These are phyloP conservation scores for Nebria ingens DNA, from an alignment of 1,140 invertebrate genomes.

Conservation along the genomic window DNA sequence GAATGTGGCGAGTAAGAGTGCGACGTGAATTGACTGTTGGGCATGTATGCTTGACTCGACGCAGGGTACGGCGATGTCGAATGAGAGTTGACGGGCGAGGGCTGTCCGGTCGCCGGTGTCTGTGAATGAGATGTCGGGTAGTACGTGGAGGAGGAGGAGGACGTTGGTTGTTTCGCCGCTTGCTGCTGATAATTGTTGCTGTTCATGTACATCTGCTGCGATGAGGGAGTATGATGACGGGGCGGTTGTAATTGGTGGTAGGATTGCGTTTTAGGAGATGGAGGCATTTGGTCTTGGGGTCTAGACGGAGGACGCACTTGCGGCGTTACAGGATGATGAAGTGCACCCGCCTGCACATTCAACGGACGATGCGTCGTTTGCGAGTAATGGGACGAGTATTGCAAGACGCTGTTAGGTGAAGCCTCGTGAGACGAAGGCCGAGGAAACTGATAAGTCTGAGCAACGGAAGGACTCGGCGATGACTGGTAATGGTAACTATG, in stretches of 20 bases:
- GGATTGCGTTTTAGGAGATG: constrained; percentile 13
- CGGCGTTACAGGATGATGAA: constrained; percentile 13
- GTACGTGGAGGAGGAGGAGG: too few relatives aligned
- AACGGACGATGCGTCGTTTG: constrained; percentile 26
- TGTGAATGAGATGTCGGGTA: constrained; percentile 30
- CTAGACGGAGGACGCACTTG: constrained; percentile 19
- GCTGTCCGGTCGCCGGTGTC: constrained; percentile 12
- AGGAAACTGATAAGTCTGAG: constrained; percentile 22
- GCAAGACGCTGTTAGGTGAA: constrained; percentile 18
- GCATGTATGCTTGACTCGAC: constrained; percentile 29
- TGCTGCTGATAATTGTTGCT: constrained; percentile 33
- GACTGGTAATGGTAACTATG: constrained; percentile 16
- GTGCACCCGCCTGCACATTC: constrained; percentile 21
- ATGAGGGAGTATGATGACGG: constrained; percentile 28
- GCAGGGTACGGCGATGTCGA: constrained; percentile 20
- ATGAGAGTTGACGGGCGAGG: constrained; percentile 27
- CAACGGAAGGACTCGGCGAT: constrained; percentile 18
- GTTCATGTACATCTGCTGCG: constrained; percentile 18
- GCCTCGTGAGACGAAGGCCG: constrained; percentile 23
- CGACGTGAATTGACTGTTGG: constrained; percentile 25
- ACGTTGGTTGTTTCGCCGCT: constrained; percentile 24
- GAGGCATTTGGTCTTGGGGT: constrained; percentile 17
- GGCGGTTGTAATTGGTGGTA: constrained; percentile 19
- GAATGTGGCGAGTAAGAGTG: constrained; percentile 15
- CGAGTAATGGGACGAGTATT: constrained; percentile 19